Conservation (phyloP, 2,797 vertebrate genomes). For the Myiothlypis coronata region DNA sequence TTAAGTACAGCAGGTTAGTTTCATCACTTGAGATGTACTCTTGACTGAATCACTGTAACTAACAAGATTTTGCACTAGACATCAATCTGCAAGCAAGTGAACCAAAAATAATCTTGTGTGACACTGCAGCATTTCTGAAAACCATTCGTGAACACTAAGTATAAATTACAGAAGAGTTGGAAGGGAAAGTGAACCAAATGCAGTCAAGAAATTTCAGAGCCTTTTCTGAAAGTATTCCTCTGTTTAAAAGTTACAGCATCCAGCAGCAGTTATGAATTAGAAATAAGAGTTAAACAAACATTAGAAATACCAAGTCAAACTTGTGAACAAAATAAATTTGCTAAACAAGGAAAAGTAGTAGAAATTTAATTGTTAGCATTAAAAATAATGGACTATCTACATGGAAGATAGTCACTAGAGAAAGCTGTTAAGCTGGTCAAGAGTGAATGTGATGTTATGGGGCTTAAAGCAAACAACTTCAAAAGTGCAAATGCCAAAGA, state of each 20-base stretch:
- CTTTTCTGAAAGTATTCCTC: background rate
- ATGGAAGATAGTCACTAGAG: background rate
- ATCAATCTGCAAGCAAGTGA: background rate
- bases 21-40: background rate
- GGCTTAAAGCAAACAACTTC: background rate
- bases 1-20: background rate
- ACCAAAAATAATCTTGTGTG: background rate
- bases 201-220: background rate
- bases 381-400: background rate
- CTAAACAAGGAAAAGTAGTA: background rate
- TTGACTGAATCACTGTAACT: background rate
- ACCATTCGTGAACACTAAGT: rapidly evolving
- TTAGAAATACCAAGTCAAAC: background rate
- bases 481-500: background rate
- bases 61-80: background rate
- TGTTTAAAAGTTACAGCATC: background rate
- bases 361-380: background rate
- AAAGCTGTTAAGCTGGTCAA: background rate
- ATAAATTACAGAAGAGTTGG: background rate
- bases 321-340: background rate
- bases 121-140: background rate
- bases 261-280: background rate
- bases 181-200: background rate
- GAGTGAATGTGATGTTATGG: background rate
- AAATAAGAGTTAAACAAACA: background rate